phyloP scores from a whole-genome alignment of 2,888 invertebrate genomes.

The Sphecodes monilicornis region DNA sequence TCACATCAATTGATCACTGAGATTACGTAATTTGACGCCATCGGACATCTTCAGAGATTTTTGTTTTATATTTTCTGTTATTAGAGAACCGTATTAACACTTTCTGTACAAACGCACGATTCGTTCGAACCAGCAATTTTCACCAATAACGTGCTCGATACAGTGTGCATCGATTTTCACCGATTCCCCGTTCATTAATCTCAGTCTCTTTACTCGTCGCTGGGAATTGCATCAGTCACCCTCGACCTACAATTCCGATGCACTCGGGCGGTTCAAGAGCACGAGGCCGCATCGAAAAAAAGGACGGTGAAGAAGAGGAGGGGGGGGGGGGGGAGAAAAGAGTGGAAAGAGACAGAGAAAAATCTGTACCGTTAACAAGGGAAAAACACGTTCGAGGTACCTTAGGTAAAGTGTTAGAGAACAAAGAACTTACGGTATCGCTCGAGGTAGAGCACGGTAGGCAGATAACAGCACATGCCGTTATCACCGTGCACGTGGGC shows the following conservation, averaged over 20 bases:
- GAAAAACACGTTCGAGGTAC: not conserved
- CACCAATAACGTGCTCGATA: not conserved
- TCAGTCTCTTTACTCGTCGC: slow-evolving; percentile 8
- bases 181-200: slow-evolving; percentile 11
- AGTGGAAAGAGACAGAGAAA: not conserved
- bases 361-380: slow-evolving; percentile 3
- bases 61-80: not conserved
- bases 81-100: not conserved
- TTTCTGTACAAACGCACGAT: not conserved
- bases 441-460: slow-evolving; percentile 80
- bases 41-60: no score
- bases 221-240: slow-evolving; percentile 11
- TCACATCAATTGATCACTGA: no score
- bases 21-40: not conserved
- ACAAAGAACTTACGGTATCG: slow-evolving; percentile 79
- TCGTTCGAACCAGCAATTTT: not conserved
- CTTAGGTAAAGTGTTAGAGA: not conserved
- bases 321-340: not conserved
- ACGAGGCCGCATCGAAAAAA: slow-evolving; percentile 1
- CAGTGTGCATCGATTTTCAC: not conserved
- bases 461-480: slow-evolving; percentile 83
- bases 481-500: slow-evolving; percentile 82
- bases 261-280: slow-evolving; percentile 8
- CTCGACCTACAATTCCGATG: not conserved
- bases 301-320: not conserved